A percentile compares a stretch with the other conserved stretches of the same genome.
These are phyloP conservation scores for Diorhabda carinulata DNA, from an alignment of 1,140 invertebrate genomes.

Conservation along the genomic window DNA sequence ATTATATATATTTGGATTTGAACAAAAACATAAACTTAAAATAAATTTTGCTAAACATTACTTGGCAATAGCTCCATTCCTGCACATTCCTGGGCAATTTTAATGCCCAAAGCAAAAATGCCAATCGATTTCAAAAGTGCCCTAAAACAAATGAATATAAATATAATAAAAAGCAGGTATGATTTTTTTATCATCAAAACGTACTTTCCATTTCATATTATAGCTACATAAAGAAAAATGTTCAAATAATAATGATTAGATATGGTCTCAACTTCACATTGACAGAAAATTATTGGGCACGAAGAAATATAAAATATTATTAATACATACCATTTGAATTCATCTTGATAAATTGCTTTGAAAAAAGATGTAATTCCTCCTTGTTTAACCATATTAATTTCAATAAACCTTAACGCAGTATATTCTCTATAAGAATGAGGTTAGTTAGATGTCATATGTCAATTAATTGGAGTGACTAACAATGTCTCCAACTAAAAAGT, in stretches of 20 bases:
- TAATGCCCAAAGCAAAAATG: conserved; percentile 62
- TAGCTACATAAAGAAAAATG: conserved; percentile 4
- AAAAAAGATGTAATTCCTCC: conserved; percentile 40
- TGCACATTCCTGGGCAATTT: conserved; percentile 62
- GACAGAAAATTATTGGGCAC: too few relatives aligned
- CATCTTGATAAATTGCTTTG: conserved; percentile 51
- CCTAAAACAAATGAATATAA: conserved; percentile 50
- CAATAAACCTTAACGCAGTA: too few relatives aligned
- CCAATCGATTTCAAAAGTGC: conserved; percentile 65
- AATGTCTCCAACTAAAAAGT: too few relatives aligned
- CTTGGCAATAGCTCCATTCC: conserved; percentile 57
- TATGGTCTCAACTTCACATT: too few relatives aligned
- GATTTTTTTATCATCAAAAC: too few relatives aligned
- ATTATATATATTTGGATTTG: not conserved
- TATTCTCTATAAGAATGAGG: too few relatives aligned
- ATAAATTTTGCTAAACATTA: conserved; percentile 23
- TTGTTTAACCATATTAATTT: conserved; percentile 35
- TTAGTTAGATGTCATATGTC: too few relatives aligned
- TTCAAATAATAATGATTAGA: not conserved
- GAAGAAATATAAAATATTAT: too few relatives aligned
- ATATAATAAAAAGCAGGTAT: not conserved
- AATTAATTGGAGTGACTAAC: too few relatives aligned
- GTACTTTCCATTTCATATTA: not conserved
- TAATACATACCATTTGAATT: conserved; percentile 53
- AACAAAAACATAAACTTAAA: conserved; percentile 2